Percentiles rank a stretch among this genome's conserved stretches.
These are phyloP conservation scores for Gallinago undulata DNA, from an alignment of 2,113 vertebrate genomes.

Conservation along the genomic window DNA sequence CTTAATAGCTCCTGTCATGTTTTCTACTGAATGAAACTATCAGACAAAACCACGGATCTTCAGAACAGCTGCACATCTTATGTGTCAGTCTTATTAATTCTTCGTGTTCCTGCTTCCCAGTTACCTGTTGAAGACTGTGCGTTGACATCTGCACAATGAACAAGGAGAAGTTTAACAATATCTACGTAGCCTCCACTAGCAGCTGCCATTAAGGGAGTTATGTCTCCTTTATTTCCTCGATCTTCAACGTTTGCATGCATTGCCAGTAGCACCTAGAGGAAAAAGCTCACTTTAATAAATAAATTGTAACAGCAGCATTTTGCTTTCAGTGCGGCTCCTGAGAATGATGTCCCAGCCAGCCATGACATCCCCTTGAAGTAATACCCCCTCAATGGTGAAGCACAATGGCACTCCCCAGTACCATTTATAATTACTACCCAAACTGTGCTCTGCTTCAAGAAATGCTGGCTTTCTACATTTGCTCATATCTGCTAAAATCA, in stretches of 20 bases:
- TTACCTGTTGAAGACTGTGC: constrained; percentile 97
- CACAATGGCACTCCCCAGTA: not conserved
- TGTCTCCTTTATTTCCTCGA: constrained; percentile 96
- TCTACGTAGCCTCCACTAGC: constrained; percentile 97
- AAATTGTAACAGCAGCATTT: not conserved
- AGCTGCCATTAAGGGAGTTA: constrained; percentile 98
- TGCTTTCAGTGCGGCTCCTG: not conserved
- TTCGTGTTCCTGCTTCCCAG: not conserved
- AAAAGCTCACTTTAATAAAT: not conserved
- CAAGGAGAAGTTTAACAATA: constrained; percentile 95
- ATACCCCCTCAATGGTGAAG: not conserved
- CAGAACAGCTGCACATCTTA: not conserved
- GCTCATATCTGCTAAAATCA: not conserved
- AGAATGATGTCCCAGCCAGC: not conserved
- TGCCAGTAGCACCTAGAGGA: constrained; percentile 89
- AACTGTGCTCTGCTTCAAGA: not conserved
- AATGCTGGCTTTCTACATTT: not conserved
- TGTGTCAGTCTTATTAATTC: not conserved
- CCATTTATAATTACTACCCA: not conserved
- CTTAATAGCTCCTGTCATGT: not conserved
- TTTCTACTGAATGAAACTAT: not conserved
- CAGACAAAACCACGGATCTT: not conserved
- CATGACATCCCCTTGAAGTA: not conserved
- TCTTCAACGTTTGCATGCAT: constrained; percentile 99
- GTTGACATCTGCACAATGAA: constrained; percentile 96